Evolutionary conservation across 2,797 vertebrate species (phyloP), one percentile per base, ranked within the genome.

Genomic region (Sus cebifrons): DNA sequence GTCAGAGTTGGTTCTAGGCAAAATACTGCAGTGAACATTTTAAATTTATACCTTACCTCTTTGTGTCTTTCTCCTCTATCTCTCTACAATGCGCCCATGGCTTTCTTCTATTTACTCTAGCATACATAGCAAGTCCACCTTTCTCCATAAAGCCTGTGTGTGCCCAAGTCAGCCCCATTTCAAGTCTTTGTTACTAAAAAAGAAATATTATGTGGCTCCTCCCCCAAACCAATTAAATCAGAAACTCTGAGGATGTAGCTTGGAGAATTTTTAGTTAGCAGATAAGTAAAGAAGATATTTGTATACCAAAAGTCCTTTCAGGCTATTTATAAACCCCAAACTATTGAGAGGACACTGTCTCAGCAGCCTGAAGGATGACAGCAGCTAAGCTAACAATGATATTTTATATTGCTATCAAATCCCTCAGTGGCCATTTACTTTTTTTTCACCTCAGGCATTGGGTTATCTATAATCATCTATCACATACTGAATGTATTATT

Each of bases 351-450:
- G 25, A 10, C 17, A 77, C 58, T 84, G 32, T 60, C 5, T 91
- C 8, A 78, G 52, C 15, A 70, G 40, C 16, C 36, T 90, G 9
- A 85, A 81, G 36, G 8, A 58, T 71, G 49, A 83, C 7, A 65
- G 32, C 16, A 91, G 58, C 20, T 54, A 89, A 52, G 7, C 27
- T 17, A 32, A 79, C 7, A 67, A 40, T 58, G 13, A 23, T 32
- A 40, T 77, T 96, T 96, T 91, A 58, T 83, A 74, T 71, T 75
- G 6, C 14, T 77, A 11, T 81, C 36, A 67, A 70, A 77, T 77
- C 74, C 16, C n/a, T 89, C 62, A 79, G 10, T 60, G 13, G 44
- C 6, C 7, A 23, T n/a, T 70, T 71, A 54, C 86, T 92, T 92
- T 70, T 17, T 89, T 89, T 79, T 95, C 5, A 25, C 81, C 5